These are phyloP conservation scores for Coenonympha glycerion DNA, from an alignment of 2,888 invertebrate species.

Conservation along the genomic window DNA sequence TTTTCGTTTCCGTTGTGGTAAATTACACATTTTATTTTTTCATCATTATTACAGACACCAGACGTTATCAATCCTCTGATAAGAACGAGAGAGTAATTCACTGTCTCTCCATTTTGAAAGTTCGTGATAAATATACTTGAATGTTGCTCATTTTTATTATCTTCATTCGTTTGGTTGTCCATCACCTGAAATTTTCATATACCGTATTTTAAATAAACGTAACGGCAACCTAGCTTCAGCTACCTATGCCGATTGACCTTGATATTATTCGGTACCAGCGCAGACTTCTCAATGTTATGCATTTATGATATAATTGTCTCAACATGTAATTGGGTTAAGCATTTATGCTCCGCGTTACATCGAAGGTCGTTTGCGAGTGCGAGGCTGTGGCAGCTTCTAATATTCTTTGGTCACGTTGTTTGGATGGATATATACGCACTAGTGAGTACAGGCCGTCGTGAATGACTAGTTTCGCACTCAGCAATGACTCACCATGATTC, in stretches of 20 bases:
- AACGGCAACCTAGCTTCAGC: conserved; percentile 6
- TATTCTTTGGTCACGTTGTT: conserved; percentile 1
- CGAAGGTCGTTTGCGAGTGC: conserved; percentile 8
- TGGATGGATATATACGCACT: conserved; percentile 14
- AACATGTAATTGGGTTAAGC: conserved; percentile 34
- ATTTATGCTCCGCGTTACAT: conserved; percentile 16
- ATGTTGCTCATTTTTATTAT: conserved; percentile 61
- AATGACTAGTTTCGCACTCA: conserved; percentile 67
- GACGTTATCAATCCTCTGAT: conserved; percentile 76
- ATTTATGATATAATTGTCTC: conserved; percentile 21
- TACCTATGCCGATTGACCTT: conserved; percentile 23
- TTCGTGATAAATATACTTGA: conserved; percentile 74
- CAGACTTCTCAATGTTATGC: conserved; percentile 26
- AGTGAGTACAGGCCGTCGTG: conserved; percentile 54
- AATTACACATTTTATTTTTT: conserved; percentile 60
- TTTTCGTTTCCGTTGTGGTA: conserved; percentile 56
- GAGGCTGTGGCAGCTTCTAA: conserved; percentile 1
- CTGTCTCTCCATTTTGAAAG: conserved; percentile 77
- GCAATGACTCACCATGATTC: conserved; percentile 74
- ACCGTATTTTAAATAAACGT: conserved; percentile 26
- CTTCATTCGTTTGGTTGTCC: conserved; percentile 66
- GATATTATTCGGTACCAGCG: conserved; percentile 20
- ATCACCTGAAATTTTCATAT: conserved; percentile 64
- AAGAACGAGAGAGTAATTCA: conserved; percentile 78
- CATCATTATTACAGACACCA: conserved; percentile 59